Conservation (phyloP, 2,113 vertebrate species). For the Eublepharis macularius region DNA sequence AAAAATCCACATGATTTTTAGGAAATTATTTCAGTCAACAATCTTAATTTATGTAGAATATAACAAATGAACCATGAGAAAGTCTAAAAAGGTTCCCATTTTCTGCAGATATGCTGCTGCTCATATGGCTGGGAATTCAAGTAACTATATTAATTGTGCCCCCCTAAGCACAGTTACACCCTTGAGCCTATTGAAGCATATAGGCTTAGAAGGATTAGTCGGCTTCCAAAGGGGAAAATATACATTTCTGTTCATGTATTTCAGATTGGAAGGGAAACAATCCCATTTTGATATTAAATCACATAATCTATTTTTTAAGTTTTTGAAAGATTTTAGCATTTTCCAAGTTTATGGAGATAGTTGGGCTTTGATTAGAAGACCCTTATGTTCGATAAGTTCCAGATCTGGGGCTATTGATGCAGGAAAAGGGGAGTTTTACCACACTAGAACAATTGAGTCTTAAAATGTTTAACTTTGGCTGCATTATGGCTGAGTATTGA, state of each 20-base stretch:
- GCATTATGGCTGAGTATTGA: background rate
- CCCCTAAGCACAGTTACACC: no score
- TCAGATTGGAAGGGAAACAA: background rate
- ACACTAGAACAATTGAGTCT: background rate
- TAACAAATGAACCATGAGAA: constrained; percentile 26
- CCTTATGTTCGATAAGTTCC: background rate
- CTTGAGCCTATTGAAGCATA: no score
- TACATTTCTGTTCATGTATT: background rate
- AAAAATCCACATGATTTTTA: constrained; percentile 12
- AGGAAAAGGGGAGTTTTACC: background rate
- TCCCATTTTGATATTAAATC: background rate
- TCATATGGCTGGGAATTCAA: background rate
- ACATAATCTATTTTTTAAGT: background rate
- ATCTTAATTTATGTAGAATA: constrained; percentile 22
- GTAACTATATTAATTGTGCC: background rate
- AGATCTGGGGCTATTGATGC: background rate
- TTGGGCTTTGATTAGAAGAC: background rate
- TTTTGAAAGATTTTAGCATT: background rate
- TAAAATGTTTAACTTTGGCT: background rate
- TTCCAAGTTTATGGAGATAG: background rate
- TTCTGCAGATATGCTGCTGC: background rate
- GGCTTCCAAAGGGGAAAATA: no score
- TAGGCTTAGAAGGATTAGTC: no score
- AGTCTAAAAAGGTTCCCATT: background rate
- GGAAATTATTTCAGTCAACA: constrained; percentile 13